Base-by-base conservation (phyloP, 2,113 vertebrate species). In the Bujurquina vittata region DNA sequence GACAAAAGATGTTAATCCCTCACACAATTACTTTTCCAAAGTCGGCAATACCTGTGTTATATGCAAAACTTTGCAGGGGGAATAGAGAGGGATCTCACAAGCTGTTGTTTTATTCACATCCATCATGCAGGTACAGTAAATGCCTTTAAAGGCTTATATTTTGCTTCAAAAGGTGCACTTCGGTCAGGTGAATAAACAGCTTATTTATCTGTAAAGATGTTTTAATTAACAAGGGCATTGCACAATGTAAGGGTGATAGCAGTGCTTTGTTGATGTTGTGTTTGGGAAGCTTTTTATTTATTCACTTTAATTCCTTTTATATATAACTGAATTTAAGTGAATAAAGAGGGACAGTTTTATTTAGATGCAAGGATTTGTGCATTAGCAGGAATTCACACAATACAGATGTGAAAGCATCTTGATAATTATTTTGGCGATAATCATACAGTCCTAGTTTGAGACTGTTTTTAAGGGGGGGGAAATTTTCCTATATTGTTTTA, bases 301-400 rank as follows among this genome's bases (percentile, higher is more conserved):
- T n/a, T n/a, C n/a, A n/a, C n/a, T n/a, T n/a, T n/a, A n/a, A n/a
- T n/a, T n/a, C n/a, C n/a, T n/a, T n/a, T n/a, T n/a, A n/a, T n/a
- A n/a, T n/a, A n/a, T n/a, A n/a, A n/a, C n/a, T 46, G 8, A 46
- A 67, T 37, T 35, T 37, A 40, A 2, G 37, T 67, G 17, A 52
- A 6, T 52, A 18, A 49, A 14, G 4, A 40, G 22, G 14, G 9
- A 7, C 22, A 46, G 37, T 67, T 67, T 46, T 26, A 46, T 67
- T 67, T 67, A 2, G 43, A 46, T 46, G 4, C 14, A 67, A 67
- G 6, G 0, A 0, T 0, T 0, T 65, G 23, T 67, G 10, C 14
- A 46, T 54, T 20, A 20, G 7, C 49, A 52, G 49, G 49, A 52
- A 20, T 67, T 3, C 37, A 46, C 10, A 22, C 14, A 37, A 37